A percentile compares a stretch with the other conserved stretches of the same genome.
These are phyloP conservation scores for Centroberyx gerrardi DNA, from an alignment of 2,797 vertebrate species.

Conservation along the genomic window DNA sequence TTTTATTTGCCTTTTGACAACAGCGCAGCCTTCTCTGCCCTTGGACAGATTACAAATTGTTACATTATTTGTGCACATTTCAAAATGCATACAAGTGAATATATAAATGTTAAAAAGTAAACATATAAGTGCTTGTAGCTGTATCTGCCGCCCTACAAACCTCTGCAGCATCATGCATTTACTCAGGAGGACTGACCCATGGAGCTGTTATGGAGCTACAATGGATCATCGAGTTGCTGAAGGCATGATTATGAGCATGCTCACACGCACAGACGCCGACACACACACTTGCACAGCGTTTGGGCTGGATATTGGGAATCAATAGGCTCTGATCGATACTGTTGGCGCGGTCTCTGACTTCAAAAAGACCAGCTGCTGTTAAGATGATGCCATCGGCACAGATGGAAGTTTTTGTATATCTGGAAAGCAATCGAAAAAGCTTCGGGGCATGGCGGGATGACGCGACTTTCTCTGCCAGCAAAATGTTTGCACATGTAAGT, in stretches of 20 bases:
- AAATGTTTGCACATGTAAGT: slow-evolving; percentile 26
- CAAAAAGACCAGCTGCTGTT: slow-evolving; percentile 53
- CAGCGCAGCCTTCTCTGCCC: neutral
- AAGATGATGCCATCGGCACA: slow-evolving; percentile 55
- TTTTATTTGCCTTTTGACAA: neutral
- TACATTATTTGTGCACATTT: neutral
- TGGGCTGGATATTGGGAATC: slow-evolving; percentile 69
- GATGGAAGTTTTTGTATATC: slow-evolving; percentile 39
- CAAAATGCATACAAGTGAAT: neutral
- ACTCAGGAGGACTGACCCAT: neutral
- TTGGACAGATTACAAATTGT: slow-evolving; percentile 8
- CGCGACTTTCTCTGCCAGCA: slow-evolving; percentile 3
- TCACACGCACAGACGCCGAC: slow-evolving; percentile 39
- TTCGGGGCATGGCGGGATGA: slow-evolving; percentile 34
- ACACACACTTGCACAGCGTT: slow-evolving; percentile 49
- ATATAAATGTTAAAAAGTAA: neutral
- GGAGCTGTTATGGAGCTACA: neutral
- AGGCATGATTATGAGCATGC: slow-evolving; percentile 5
- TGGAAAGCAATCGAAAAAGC: slow-evolving; percentile 57
- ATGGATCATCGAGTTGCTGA: slow-evolving; percentile 42
- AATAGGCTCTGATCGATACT: slow-evolving; percentile 59
- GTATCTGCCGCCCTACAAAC: no score
- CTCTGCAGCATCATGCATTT: neutral
- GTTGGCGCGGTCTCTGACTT: slow-evolving; percentile 48
- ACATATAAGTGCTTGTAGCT: no score